A percentile compares a stretch with the other conserved stretches of the same genome.
These are phyloP conservation scores for Sinhomidia bicolor DNA, from an alignment of 2,888 invertebrate species.

Conservation along the genomic window DNA sequence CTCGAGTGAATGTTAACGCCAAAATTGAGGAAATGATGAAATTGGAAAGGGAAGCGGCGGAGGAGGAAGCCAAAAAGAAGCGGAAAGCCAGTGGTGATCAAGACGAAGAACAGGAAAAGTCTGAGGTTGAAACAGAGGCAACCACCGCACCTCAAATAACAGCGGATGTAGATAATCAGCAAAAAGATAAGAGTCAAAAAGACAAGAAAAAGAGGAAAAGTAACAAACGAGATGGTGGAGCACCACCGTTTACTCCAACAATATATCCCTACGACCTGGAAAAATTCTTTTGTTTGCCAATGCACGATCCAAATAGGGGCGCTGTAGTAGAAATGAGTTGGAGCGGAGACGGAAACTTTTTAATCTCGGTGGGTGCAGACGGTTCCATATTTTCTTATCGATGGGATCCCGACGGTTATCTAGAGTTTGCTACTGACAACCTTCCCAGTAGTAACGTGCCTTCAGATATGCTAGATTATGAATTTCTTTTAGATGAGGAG, in stretches of 20 bases:
- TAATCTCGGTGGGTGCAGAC: constrained; percentile 88
- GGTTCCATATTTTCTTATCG: constrained; percentile 89
- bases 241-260: constrained; percentile 73
- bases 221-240: not conserved
- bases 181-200: not conserved
- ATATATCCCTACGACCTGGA: constrained; percentile 81
- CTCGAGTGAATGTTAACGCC: constrained; percentile 48
- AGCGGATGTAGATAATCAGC: not conserved
- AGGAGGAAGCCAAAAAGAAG: constrained; percentile 46
- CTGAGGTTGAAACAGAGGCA: constrained; percentile 51
- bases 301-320: constrained; percentile 90
- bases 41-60: constrained; percentile 44
- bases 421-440: constrained; percentile 61
- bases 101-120: constrained; percentile 37
- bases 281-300: constrained; percentile 87
- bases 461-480: constrained; percentile 14
- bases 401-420: constrained; percentile 83
- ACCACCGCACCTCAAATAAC: constrained; percentile 59
- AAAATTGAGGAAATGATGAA: constrained; percentile 59
- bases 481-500: constrained; percentile 81
- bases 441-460: constrained; percentile 50
- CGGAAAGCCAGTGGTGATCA: not conserved
- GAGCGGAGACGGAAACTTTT: constrained; percentile 84
- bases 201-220: not conserved
- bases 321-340: constrained; percentile 86